Percentiles rank a stretch among this genome's conserved stretches.
Evolutionary conservation across 2,797 vertebrate genomes (phyloP).

Genomic region (Pachyuromys duprasi): DNA sequence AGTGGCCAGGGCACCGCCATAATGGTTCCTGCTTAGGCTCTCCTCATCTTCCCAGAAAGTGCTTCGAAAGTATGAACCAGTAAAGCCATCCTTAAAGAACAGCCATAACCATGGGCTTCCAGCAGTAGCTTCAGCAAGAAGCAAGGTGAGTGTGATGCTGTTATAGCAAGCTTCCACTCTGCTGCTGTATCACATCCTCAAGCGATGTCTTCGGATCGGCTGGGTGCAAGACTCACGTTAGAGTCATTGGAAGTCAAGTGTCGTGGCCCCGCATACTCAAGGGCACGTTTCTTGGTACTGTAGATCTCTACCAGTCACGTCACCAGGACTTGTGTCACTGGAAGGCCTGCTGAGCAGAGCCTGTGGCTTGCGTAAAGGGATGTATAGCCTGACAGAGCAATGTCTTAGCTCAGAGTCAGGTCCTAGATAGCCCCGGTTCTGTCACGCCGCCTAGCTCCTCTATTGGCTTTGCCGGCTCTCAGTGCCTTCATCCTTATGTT

Average conservation of each 20-base stretch:
- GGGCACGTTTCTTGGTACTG: background rate
- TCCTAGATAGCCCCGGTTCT: background rate
- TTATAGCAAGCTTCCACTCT: background rate
- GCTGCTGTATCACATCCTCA: background rate
- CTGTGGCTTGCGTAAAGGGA: background rate
- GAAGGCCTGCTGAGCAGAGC: background rate
- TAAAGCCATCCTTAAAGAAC: background rate
- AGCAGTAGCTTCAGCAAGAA: background rate
- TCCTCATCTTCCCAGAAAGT: background rate
- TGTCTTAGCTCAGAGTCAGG: background rate
- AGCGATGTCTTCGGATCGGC: background rate
- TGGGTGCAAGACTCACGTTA: background rate
- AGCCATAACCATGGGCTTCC: accelerated
- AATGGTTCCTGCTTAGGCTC: accelerated
- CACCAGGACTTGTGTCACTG: background rate
- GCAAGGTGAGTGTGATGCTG: no score
- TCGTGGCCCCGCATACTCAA: background rate
- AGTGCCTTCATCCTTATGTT: background rate
- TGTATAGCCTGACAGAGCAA: background rate
- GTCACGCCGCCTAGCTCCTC: background rate
- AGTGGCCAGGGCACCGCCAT: background rate
- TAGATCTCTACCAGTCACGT: background rate
- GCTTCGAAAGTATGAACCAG: background rate
- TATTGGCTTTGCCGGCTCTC: background rate
- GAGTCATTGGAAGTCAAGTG: background rate